phyloP scores from a whole-genome alignment of 1,140 invertebrate species.

The Panulirus ornatus region DNA sequence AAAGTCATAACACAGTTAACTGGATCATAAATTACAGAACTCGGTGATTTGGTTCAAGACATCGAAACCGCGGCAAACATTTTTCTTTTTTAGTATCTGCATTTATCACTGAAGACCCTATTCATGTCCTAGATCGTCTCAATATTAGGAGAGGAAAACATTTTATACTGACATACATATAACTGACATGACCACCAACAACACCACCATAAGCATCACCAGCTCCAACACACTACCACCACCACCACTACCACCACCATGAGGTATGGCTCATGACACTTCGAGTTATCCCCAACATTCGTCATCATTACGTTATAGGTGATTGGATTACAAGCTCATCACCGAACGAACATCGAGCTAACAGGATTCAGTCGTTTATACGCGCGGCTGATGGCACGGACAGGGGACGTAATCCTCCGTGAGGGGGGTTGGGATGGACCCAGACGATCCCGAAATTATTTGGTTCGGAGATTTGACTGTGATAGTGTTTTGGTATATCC shows the following conservation, averaged over 20 bases:
- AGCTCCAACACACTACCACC: background rate
- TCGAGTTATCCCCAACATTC: slow-evolving; percentile 40
- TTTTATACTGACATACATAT: too few species aligned
- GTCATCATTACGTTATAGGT: slow-evolving; percentile 63
- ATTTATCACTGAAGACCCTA: too few species aligned
- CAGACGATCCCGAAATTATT: slow-evolving; percentile 9
- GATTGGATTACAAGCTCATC: slow-evolving; percentile 63
- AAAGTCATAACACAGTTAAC: too few species aligned
- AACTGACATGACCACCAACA: too few species aligned
- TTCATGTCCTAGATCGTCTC: too few species aligned
- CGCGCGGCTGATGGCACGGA: slow-evolving; percentile 42
- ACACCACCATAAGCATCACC: background rate
- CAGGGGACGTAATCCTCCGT: slow-evolving; percentile 35
- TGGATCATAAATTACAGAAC: too few species aligned
- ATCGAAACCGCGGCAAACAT: too few species aligned
- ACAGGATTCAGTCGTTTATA: slow-evolving; percentile 63
- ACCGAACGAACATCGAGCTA: slow-evolving; percentile 58
- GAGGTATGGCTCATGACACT: background rate
- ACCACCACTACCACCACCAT: background rate
- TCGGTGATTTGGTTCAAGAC: too few species aligned
- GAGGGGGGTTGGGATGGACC: background rate
- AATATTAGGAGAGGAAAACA: too few species aligned
- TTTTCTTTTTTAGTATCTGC: too few species aligned
- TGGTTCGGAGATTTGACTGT: slow-evolving; percentile 13
- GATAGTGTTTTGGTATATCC: too few species aligned